Evolutionary conservation across 1,140 invertebrate species (phyloP).

Genomic region (Aricia agestis): DNA sequence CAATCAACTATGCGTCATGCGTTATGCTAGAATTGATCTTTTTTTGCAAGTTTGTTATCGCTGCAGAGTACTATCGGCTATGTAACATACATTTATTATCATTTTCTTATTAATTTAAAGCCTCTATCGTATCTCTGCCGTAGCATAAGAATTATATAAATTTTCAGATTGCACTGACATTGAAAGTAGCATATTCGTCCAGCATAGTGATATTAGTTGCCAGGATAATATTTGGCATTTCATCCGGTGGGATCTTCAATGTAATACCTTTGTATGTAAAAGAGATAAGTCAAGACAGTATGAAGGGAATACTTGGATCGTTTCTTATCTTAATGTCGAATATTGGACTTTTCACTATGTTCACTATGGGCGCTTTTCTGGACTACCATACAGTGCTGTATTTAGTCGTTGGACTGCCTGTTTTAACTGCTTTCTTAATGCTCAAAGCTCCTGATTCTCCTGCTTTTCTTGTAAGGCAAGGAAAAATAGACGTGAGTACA

Average conservation of each 20-base stretch:
- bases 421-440: slow-evolving; percentile 32
- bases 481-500: slow-evolving; percentile 42
- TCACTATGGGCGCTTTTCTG: slow-evolving; percentile 75
- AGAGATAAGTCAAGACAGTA: slow-evolving; percentile 37
- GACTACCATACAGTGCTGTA: slow-evolving; percentile 59
- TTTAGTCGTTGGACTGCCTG: slow-evolving; percentile 30
- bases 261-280: slow-evolving; percentile 36
- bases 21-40: no score
- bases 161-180: slow-evolving; percentile 28
- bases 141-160: not conserved
- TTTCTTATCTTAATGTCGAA: slow-evolving; percentile 30
- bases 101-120: no score
- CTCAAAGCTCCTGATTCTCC: slow-evolving; percentile 47
- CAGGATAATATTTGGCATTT: slow-evolving; percentile 27
- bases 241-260: slow-evolving; percentile 33
- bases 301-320: slow-evolving; percentile 33
- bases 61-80: no score
- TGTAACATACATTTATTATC: no score
- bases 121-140: no score
- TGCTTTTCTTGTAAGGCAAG: slow-evolving; percentile 42
- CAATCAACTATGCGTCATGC: no score
- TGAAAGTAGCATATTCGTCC: slow-evolving; percentile 19
- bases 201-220: not conserved
- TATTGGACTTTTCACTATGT: slow-evolving; percentile 56
- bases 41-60: no score